These are phyloP conservation scores for Dascillus cervinus DNA, from an alignment of 2,888 invertebrate genomes.

Conservation along the genomic window DNA sequence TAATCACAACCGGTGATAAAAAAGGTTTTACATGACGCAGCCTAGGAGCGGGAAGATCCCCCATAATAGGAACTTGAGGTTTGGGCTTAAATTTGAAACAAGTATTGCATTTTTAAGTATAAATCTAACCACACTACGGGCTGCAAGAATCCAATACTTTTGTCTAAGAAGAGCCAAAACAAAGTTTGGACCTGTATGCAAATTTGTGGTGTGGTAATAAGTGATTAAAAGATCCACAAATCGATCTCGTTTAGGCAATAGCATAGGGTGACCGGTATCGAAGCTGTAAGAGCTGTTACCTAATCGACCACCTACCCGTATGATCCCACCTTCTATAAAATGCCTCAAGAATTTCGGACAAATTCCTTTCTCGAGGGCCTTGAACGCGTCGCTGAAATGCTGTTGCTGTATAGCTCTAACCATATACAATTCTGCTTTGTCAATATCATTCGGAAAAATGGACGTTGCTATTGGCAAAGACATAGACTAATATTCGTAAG, in stretches of 20 bases:
- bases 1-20: slow-evolving; percentile 19
- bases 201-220: slow-evolving; percentile 14
- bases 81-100: slow-evolving; percentile 14
- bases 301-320: slow-evolving; percentile 17
- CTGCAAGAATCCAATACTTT: slow-evolving; percentile 13
- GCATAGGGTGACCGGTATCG: slow-evolving; percentile 25
- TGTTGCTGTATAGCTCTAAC: too few relatives aligned
- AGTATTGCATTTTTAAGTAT: slow-evolving; percentile 8
- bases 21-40: slow-evolving; percentile 9
- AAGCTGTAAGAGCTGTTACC: slow-evolving; percentile 7
- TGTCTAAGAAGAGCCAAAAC: slow-evolving; percentile 14
- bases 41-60: slow-evolving; percentile 10
- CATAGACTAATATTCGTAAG: too few relatives aligned
- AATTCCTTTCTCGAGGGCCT: too few relatives aligned
- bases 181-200: slow-evolving; percentile 22
- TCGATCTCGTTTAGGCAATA: slow-evolving; percentile 21
- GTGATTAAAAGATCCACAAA: slow-evolving; percentile 21
- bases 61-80: slow-evolving; percentile 10
- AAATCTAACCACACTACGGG: slow-evolving; percentile 3
- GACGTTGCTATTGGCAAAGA: too few relatives aligned
- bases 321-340: slow-evolving; percentile 4
- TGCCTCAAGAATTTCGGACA: too few relatives aligned
- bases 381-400: too few relatives aligned
- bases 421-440: too few relatives aligned
- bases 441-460: too few relatives aligned